Evolutionary conservation across 2,888 invertebrate species (phyloP).

Genomic region (Sinopyrophorus schimmeli): DNA sequence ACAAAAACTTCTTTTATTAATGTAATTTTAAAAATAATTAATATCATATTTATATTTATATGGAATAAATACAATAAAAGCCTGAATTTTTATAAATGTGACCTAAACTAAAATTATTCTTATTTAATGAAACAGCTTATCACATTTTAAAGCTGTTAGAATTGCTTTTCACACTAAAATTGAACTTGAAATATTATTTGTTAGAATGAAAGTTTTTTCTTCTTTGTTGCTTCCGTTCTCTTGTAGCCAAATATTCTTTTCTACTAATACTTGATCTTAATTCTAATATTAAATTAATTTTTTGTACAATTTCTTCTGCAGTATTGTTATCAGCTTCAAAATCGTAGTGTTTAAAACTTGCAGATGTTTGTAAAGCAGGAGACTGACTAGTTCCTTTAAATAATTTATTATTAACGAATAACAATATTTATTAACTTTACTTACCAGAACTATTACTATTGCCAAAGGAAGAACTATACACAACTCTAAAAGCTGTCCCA

Average conservation of each 20-base stretch:
- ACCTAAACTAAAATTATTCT: no score
- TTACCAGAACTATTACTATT: constrained; percentile 11
- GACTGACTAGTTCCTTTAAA: constrained; percentile 41
- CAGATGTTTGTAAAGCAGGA: constrained; percentile 53
- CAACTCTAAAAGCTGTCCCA: constrained; percentile 74
- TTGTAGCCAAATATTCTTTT: constrained; percentile 78
- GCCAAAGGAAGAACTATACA: constrained; percentile 61
- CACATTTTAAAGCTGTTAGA: no score
- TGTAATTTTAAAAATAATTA: no score
- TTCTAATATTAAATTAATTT: constrained; percentile 85
- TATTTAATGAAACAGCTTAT: no score
- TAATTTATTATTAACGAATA: no score
- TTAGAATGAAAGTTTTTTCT: constrained; percentile 60
- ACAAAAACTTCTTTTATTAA: no score
- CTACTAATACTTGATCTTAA: constrained; percentile 77
- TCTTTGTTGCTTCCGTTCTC: constrained; percentile 70
- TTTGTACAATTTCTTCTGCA: constrained; percentile 83
- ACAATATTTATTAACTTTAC: no score
- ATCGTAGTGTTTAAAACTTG: constrained; percentile 82
- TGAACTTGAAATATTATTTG: constrained; percentile 20
- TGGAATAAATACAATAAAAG: no score
- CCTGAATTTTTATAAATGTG: no score
- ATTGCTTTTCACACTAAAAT: no score
- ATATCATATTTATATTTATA: no score
- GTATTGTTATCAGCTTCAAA: constrained; percentile 80